Conservation (phyloP, 2,113 vertebrate species). For the Trochalopteron elliotii region DNA sequence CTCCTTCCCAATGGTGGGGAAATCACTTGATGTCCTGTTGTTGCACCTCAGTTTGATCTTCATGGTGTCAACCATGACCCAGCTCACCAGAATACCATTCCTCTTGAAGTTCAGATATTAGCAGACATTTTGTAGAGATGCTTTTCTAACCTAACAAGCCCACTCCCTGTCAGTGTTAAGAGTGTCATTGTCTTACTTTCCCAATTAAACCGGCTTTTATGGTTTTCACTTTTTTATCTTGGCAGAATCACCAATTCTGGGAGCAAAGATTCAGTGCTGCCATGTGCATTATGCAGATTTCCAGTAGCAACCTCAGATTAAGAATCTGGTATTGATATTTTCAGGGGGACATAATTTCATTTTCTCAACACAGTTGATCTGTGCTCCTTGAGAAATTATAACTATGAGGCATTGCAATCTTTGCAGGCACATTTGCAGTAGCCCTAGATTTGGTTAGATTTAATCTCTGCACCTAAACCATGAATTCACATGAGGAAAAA, state of each 20-base stretch:
- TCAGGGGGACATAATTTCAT: background rate
- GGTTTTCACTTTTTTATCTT: background rate
- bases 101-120: background rate
- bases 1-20: background rate
- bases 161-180: background rate
- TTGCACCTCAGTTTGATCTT: background rate
- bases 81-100: background rate
- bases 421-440: background rate
- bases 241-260: background rate
- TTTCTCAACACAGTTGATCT: background rate
- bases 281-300: background rate
- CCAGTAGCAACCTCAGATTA: background rate
- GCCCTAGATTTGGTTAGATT: background rate
- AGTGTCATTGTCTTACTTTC: background rate
- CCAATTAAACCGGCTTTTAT: background rate
- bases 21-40: background rate
- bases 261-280: background rate
- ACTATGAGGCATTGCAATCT: background rate
- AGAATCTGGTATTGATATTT: conserved; percentile 19
- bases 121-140: background rate
- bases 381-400: background rate
- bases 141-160: background rate
- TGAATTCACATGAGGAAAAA: background rate
- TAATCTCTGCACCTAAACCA: background rate
- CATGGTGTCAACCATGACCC: background rate